These are phyloP conservation scores for Etia nguti DNA, from an alignment of 2,113 vertebrate species.

Conservation along the genomic window DNA sequence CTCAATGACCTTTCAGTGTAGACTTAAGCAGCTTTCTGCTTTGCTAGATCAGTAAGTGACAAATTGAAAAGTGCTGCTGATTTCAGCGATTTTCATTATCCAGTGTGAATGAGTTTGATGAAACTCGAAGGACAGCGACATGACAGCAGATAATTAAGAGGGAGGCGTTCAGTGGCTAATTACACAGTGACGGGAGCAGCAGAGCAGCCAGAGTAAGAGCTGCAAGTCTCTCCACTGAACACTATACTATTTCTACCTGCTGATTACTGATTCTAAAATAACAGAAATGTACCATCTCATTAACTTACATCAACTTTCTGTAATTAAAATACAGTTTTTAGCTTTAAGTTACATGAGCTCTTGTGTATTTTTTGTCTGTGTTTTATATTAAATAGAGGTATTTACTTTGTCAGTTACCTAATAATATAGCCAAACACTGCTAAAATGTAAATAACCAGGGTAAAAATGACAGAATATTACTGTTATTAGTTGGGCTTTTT, in stretches of 20 bases:
- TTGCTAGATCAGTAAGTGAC: conserved; percentile 25
- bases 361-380: background rate
- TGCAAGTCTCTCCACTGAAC: background rate
- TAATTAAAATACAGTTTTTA: background rate
- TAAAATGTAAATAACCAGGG: background rate
- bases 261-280: background rate
- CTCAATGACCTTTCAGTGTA: background rate
- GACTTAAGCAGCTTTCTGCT: background rate
- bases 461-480: background rate
- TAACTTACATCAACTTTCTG: background rate
- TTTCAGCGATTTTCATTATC: conserved; percentile 46
- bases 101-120: conserved; percentile 42
- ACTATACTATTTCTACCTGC: background rate
- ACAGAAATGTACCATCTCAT: background rate
- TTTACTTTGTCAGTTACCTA: background rate
- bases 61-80: conserved; percentile 38
- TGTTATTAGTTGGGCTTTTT: background rate
- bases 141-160: conserved; percentile 52
- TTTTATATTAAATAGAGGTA: background rate
- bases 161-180: conserved; percentile 44
- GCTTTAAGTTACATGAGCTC: background rate
- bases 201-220: conserved; percentile 13
- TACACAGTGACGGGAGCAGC: conserved; percentile 20
- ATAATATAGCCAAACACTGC: background rate
- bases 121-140: conserved; percentile 32